Base-by-base conservation (phyloP, 2,113 vertebrate species). In the Nycticryphes semicollaris region DNA sequence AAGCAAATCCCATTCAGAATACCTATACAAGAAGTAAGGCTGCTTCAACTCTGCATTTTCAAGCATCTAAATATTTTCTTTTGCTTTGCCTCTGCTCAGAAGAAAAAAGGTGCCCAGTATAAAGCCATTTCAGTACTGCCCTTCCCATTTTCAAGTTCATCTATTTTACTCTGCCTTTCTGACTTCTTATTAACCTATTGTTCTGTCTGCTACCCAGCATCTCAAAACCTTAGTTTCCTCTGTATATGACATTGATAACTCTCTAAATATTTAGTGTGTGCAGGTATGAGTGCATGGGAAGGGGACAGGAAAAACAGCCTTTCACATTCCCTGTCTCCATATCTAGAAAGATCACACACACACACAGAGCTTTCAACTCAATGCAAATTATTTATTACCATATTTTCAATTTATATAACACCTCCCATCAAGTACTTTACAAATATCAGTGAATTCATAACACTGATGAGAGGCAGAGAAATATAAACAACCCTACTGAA, bases 1-100 rank as follows among this genome's bases (percentile, higher is more conserved):
- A 95, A 84, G 83, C 41, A 97, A 97, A 97, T 96, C 92, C 74
- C 60, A 92, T 97, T 95, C 96, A 94, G 81, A 89, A 93, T 80
- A 67, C 84, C 87, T 91, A 73, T 59, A 57, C 77, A 91, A 89
- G 78, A 96, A 89, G 51, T 39, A 78, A 91, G 56, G 30, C 78
- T 92, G 74, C 59, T 96, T 82, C 7, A 7, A 77, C 3, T 18
- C 81, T 95, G 83, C 64, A 87, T 97, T 96, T 96, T 84, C 96
- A 92, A 84, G 69, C 25, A 81, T 63, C 69, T 47, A 83, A 91
- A 83, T 89, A 84, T 96, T 93, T 93, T 87, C 70, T 90, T 90
- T 66, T 54, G 12, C 90, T 94, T 85, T 95, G 22, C 87, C 27
- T 84, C 35, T 73, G 41, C 41, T 94, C 67, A 78, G 60, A 94